Evolutionary conservation across 2,888 invertebrate species (phyloP).

Genomic region (Ephialtes manifestator): DNA sequence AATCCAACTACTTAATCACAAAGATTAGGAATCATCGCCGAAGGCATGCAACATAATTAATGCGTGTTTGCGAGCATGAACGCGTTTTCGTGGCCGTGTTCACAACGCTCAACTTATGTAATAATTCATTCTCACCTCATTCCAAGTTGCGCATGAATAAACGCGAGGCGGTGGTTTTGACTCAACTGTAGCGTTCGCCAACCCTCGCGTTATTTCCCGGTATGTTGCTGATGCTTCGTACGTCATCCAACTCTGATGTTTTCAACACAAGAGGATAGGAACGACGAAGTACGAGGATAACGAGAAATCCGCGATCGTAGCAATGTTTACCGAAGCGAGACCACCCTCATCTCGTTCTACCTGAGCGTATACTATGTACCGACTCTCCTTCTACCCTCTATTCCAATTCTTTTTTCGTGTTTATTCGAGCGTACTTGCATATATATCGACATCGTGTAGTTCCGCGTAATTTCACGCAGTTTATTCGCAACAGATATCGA

Average conservation of each 20-base stretch:
- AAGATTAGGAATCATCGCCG: constrained; percentile 69
- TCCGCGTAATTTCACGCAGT: constrained; percentile 21
- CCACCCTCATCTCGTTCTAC: constrained; percentile 12
- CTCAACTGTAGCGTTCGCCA: constrained; percentile 18
- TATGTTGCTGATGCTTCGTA: constrained; percentile 51
- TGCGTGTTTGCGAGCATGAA: constrained; percentile 64
- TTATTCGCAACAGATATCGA: not conserved
- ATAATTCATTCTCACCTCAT: constrained; percentile 69
- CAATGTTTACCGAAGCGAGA: constrained; percentile 37
- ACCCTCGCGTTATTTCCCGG: constrained; percentile 21
- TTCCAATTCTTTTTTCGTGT: constrained; percentile 14
- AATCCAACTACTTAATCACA: constrained; percentile 65
- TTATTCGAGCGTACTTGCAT: not conserved
- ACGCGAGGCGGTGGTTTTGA: constrained; percentile 58
- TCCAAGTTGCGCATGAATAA: constrained; percentile 71
- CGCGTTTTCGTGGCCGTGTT: constrained; percentile 68
- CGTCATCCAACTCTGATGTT: constrained; percentile 51
- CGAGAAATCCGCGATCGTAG: constrained; percentile 35
- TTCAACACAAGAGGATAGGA: constrained; percentile 24
- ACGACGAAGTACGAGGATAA: constrained; percentile 19
- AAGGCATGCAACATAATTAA: constrained; percentile 66
- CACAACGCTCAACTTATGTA: constrained; percentile 69
- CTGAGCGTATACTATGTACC: constrained; percentile 1
- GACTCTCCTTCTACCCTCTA: not conserved
- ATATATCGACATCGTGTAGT: not conserved